A percentile compares a stretch with the other conserved stretches of the same genome.
Conservation (phyloP, 2,888 invertebrate genomes). For the Lydus trimaculatus region DNA sequence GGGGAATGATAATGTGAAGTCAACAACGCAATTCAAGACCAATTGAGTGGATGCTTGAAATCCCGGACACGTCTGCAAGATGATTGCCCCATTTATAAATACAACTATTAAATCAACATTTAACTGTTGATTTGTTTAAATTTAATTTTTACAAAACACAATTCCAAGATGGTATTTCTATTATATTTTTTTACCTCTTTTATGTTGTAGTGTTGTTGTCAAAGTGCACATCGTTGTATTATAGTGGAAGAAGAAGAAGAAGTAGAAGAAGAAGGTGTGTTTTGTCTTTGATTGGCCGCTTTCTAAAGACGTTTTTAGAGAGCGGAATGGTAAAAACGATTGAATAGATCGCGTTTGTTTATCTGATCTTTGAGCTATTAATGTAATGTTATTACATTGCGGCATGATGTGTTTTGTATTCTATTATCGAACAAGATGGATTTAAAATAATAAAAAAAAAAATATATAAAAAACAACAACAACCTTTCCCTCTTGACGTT, state of each 20-base stretch:
- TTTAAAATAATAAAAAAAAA: background rate
- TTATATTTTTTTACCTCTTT: background rate
- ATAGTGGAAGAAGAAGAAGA: too few relatives aligned
- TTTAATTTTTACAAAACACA: background rate
- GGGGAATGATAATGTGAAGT: conserved; percentile 47
- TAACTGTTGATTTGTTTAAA: conserved; percentile 4
- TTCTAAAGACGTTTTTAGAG: conserved; percentile 58
- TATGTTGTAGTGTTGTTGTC: conserved; percentile 31
- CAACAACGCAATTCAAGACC: conserved; percentile 46
- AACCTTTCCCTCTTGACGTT: conserved; percentile 35
- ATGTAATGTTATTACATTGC: conserved; percentile 47
- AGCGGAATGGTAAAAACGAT: conserved; percentile 24
- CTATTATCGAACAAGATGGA: conserved; percentile 16
- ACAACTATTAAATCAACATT: conserved; percentile 23
- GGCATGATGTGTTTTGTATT: conserved; percentile 35
- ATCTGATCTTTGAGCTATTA: conserved; percentile 47
- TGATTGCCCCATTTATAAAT: conserved; percentile 31
- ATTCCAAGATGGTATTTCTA: background rate
- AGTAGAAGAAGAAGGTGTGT: conserved; percentile 15
- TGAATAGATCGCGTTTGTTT: conserved; percentile 41
- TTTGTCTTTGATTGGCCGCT: conserved; percentile 53
- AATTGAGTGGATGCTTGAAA: conserved; percentile 39
- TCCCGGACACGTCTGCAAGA: conserved; percentile 33
- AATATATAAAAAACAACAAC: conserved; percentile 12
- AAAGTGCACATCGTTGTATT: conserved; percentile 41